Conservation (phyloP, 2,113 vertebrate genomes). For the Tiliqua scincoides region DNA sequence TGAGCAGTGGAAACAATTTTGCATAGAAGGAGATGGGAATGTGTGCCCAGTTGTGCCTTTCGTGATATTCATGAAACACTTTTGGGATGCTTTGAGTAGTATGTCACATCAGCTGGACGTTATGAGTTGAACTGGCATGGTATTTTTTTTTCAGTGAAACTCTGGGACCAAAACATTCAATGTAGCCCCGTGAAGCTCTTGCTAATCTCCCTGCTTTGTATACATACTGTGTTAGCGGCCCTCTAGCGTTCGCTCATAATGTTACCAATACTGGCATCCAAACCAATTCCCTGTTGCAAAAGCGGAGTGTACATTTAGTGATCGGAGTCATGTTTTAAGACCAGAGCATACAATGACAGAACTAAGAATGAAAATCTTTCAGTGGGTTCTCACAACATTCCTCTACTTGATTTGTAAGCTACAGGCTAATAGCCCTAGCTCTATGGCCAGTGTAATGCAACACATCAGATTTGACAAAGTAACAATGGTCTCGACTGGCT, state of each 20-base stretch:
- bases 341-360: background rate
- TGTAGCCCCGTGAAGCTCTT: background rate
- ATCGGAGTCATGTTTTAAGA: background rate
- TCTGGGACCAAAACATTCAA: background rate
- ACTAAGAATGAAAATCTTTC: background rate
- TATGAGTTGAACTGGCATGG: background rate
- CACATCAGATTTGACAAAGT: background rate
- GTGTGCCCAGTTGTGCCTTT: background rate
- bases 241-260: conserved; percentile 1
- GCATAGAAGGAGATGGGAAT: background rate
- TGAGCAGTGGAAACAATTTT: background rate
- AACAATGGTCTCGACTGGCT: background rate
- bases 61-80: background rate
- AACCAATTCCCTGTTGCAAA: background rate
- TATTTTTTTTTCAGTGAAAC: background rate
- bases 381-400: background rate
- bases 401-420: background rate
- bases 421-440: background rate
- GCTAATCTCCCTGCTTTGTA: background rate
- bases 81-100: background rate
- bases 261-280: background rate
- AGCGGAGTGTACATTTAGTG: background rate
- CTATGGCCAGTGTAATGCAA: background rate
- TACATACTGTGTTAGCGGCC: background rate
- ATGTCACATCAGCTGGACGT: background rate